Conservation (phyloP, 2,888 invertebrate genomes). For the Serrognathus titanus region DNA sequence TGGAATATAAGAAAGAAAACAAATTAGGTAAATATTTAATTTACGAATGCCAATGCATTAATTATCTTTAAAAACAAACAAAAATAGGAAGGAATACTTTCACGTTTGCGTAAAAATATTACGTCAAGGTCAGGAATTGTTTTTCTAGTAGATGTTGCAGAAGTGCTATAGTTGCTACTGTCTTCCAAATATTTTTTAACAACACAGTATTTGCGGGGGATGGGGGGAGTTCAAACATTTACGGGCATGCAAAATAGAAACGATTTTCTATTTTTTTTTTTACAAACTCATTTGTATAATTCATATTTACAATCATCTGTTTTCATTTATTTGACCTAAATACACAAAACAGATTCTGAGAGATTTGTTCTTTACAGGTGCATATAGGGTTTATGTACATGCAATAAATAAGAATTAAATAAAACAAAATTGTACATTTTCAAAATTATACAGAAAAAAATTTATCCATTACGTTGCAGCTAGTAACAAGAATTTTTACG, state of each 20-base stretch:
- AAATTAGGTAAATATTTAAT: neutral
- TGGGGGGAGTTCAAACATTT: neutral
- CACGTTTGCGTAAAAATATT: constrained; percentile 8
- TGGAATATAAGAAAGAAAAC: neutral
- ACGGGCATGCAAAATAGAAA: neutral
- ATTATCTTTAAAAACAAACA: neutral
- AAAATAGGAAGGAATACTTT: constrained; percentile 4
- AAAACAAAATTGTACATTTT: too few species aligned
- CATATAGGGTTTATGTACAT: neutral
- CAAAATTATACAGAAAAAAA: too few species aligned
- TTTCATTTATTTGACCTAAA: neutral
- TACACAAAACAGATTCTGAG: constrained; percentile 12
- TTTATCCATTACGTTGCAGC: too few species aligned
- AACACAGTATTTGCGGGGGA: neutral
- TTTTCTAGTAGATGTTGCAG: too few species aligned
- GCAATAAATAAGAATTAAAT: too few species aligned
- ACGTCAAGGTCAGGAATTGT: neutral
- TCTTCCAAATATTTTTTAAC: constrained; percentile 14
- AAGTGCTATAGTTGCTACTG: too few species aligned
- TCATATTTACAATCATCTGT: neutral
- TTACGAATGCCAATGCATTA: neutral
- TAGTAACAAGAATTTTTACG: too few species aligned
- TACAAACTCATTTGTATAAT: constrained; percentile 3
- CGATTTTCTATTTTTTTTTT: neutral
- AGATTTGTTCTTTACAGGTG: constrained; percentile 8